A percentile compares a stretch with the other conserved stretches of the same genome.
Conservation (phyloP, 2,888 invertebrate species). For the Ichneumoninae sp. region DNA sequence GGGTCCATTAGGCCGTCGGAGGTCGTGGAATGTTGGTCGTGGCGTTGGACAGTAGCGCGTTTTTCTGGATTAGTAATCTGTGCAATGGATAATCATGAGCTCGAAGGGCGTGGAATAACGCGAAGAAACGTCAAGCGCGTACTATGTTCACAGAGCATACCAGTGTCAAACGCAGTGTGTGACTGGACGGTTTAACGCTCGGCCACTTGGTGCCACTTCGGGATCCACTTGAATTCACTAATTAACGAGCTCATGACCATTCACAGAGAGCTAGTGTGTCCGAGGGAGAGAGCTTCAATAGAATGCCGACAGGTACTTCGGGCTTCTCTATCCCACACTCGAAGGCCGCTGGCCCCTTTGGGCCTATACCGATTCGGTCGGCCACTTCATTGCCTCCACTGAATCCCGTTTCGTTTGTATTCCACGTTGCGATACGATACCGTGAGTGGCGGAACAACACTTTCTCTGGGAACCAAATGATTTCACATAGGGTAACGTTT, state of each 20-base stretch:
- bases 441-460: neutral
- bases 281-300: conserved; percentile 21
- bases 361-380: conserved; percentile 37
- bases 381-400: conserved; percentile 28
- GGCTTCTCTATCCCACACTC: conserved; percentile 28
- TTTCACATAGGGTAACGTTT: neutral
- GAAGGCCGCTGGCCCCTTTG: conserved; percentile 24
- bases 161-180: conserved; percentile 30
- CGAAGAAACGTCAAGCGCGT: neutral
- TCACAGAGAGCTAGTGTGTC: conserved; percentile 1
- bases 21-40: conserved; percentile 19
- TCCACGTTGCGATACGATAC: neutral
- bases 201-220: conserved; percentile 42
- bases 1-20: neutral
- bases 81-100: conserved; percentile 17
- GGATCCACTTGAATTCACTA: conserved; percentile 56
- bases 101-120: conserved; percentile 1
- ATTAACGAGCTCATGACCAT: conserved; percentile 48
- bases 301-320: conserved; percentile 38
- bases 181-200: conserved; percentile 30
- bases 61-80: conserved; percentile 21
- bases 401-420: neutral
- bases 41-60: neutral
- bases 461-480: neutral
- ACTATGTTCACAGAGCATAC: conserved; percentile 25